Evolutionary conservation across 2,888 invertebrate genomes (phyloP).

Genomic region (Anorthoa munda): DNA sequence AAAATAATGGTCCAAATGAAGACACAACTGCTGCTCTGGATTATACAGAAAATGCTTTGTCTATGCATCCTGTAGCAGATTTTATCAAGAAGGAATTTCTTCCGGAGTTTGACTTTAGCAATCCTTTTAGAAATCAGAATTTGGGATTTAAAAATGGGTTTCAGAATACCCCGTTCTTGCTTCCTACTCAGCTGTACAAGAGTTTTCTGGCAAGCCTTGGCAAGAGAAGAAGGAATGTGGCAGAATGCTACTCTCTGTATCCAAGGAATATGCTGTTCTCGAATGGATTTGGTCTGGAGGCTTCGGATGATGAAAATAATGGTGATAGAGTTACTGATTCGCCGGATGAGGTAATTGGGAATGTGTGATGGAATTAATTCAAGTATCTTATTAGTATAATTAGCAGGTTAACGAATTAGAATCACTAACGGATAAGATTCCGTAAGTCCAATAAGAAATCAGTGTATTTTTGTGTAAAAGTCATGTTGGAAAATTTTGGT

Average conservation of each 20-base stretch:
- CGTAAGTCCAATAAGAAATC: not conserved
- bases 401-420: not conserved
- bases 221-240: slow-evolving; percentile 86
- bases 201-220: slow-evolving; percentile 93
- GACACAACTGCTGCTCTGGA: slow-evolving; percentile 81
- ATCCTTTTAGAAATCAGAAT: slow-evolving; percentile 86
- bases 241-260: slow-evolving; percentile 88
- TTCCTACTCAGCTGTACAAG: slow-evolving; percentile 95
- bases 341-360: slow-evolving; percentile 87
- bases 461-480: too few species aligned
- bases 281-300: slow-evolving; percentile 84
- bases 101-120: slow-evolving; percentile 86
- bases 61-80: slow-evolving; percentile 86
- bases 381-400: too few species aligned
- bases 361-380: too few species aligned
- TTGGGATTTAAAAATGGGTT: slow-evolving; percentile 85
- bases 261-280: slow-evolving; percentile 91
- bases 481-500: not conserved
- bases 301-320: slow-evolving; percentile 86
- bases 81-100: slow-evolving; percentile 89
- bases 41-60: slow-evolving; percentile 84
- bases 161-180: slow-evolving; percentile 90
- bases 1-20: slow-evolving; percentile 82
- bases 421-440: accelerated
- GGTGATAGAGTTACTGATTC: slow-evolving; percentile 85